These are phyloP conservation scores for Silvanus unidentatus DNA, from an alignment of 2,888 invertebrate species.

Conservation along the genomic window DNA sequence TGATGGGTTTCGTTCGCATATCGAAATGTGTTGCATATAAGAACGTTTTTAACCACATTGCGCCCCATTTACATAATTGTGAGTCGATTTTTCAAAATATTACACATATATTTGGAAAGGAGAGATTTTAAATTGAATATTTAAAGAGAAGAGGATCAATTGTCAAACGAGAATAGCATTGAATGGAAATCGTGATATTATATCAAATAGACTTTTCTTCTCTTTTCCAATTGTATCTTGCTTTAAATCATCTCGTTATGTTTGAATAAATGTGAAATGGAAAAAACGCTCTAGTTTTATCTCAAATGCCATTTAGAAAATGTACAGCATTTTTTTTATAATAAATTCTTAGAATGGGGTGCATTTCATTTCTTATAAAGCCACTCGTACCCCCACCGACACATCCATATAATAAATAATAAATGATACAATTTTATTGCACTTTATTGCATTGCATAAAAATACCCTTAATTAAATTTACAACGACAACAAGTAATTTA, in stretches of 20 bases:
- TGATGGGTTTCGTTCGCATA: neutral
- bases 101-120: too few species aligned
- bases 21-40: neutral
- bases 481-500: constrained; percentile 9
- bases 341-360: too few species aligned
- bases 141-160: constrained; percentile 3
- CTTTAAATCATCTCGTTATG: constrained; percentile 4
- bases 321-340: neutral
- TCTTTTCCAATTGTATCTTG: constrained; percentile 1
- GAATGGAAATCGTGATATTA: constrained; percentile 6
- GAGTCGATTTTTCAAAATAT: constrained; percentile 2
- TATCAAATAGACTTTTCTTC: neutral
- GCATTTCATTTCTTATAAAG: neutral
- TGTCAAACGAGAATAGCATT: constrained; percentile 1
- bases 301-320: neutral
- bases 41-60: too few species aligned
- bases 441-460: too few species aligned
- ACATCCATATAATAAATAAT: too few species aligned
- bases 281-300: neutral
- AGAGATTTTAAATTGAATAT: neutral
- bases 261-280: neutral
- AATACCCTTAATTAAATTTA: too few species aligned
- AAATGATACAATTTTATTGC: too few species aligned
- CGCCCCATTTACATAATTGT: constrained; percentile 4
- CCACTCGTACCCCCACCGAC: too few species aligned